These are phyloP conservation scores for Euphydryas editha DNA, from an alignment of 2,888 invertebrate species.

Conservation along the genomic window DNA sequence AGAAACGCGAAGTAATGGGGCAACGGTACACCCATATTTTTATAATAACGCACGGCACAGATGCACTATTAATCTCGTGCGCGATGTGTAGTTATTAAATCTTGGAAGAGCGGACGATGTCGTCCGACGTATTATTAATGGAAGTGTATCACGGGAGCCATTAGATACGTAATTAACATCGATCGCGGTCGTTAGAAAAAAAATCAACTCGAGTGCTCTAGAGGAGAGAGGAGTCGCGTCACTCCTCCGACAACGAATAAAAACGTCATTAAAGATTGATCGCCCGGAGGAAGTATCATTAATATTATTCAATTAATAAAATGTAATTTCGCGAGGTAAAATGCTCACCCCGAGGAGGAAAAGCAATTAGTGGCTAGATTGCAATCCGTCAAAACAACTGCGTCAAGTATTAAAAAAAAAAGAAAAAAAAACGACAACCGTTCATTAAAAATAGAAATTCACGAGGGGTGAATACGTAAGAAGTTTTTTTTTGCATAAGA, in stretches of 20 bases:
- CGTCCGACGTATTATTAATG: constrained; percentile 78
- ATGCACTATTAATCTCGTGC: constrained; percentile 77
- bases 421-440: constrained; percentile 74
- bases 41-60: constrained; percentile 71
- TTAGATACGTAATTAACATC: constrained; percentile 82
- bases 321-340: constrained; percentile 79
- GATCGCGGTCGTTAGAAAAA: constrained; percentile 68
- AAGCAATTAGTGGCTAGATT: constrained; percentile 84
- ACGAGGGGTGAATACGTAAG: constrained; percentile 83
- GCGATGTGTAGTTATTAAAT: constrained; percentile 77
- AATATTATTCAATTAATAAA: constrained; percentile 84
- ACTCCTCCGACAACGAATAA: constrained; percentile 78
- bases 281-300: constrained; percentile 79
- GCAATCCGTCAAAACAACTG: constrained; percentile 84
- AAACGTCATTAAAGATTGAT: constrained; percentile 83
- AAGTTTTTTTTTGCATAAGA: constrained; percentile 82
- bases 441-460: constrained; percentile 80
- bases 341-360: constrained; percentile 79
- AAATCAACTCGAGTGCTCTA: constrained; percentile 58
- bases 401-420: constrained; percentile 71
- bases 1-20: constrained; percentile 47
- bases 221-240: constrained; percentile 63
- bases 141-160: constrained; percentile 83
- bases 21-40: constrained; percentile 58
- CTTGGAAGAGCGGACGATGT: constrained; percentile 72